Percentiles rank a stretch among this genome's conserved stretches.
Evolutionary conservation across 2,797 vertebrate species (phyloP).

Genomic region (Ceyx erithaca): DNA sequence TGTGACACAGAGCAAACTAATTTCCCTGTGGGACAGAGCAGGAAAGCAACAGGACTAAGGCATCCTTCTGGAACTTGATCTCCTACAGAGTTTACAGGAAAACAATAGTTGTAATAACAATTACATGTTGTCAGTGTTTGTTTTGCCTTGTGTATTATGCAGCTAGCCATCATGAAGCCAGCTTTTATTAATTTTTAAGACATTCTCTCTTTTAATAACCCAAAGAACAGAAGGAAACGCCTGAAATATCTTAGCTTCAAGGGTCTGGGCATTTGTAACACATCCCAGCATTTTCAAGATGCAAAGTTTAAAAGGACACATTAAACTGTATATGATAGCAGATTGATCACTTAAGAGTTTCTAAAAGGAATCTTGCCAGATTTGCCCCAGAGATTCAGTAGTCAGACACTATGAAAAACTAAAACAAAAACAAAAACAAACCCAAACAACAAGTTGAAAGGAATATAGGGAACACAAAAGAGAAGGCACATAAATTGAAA

Average conservation of each 20-base stretch:
- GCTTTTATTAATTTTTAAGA: neutral
- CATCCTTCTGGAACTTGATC: neutral
- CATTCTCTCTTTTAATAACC: neutral
- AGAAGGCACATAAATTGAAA: neutral
- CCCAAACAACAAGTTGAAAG: neutral
- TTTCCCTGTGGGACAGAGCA: neutral
- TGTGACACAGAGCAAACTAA: neutral
- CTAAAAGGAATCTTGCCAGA: neutral
- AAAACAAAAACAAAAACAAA: no score
- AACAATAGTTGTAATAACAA: neutral
- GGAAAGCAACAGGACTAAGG: neutral
- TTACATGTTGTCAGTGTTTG: neutral
- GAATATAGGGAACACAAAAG: neutral
- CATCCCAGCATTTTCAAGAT: neutral
- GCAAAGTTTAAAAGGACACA: neutral
- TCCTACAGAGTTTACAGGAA: neutral
- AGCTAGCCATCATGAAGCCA: neutral
- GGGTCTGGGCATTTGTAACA: neutral
- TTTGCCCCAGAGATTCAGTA: neutral
- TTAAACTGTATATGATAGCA: slow-evolving; percentile 3
- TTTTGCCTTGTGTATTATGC: neutral
- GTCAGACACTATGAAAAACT: neutral
- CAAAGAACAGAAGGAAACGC: neutral
- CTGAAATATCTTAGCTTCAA: neutral
- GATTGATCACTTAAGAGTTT: neutral